Conservation (phyloP, 2,888 invertebrate species). For the Mechanitis messenoides region DNA sequence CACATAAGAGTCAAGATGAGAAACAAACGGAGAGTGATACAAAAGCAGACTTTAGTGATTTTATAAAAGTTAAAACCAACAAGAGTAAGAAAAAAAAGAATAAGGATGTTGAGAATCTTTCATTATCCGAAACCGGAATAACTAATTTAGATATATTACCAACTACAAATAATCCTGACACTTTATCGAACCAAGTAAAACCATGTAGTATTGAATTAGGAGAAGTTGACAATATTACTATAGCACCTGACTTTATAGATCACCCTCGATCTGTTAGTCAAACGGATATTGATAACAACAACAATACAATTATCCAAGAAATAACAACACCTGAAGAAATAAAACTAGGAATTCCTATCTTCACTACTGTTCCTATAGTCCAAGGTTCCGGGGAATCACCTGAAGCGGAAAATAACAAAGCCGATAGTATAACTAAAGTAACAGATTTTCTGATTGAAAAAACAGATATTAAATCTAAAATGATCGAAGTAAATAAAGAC, state of each 20-base stretch:
- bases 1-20: neutral
- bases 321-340: conserved; percentile 39
- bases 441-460: conserved; percentile 43
- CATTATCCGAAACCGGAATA: neutral
- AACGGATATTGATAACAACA: conserved; percentile 54
- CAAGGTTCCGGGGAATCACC: conserved; percentile 48
- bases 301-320: conserved; percentile 59
- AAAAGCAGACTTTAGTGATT: conserved; percentile 31
- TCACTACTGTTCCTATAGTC: conserved; percentile 41
- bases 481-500: conserved; percentile 66
- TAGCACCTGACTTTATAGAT: conserved; percentile 50
- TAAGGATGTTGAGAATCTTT: conserved; percentile 17
- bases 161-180: neutral
- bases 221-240: conserved; percentile 33
- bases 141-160: neutral
- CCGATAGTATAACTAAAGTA: conserved; percentile 32
- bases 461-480: conserved; percentile 63
- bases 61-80: conserved; percentile 31
- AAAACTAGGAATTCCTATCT: conserved; percentile 36
- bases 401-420: conserved; percentile 34
- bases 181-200: too few species aligned
- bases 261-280: conserved; percentile 58
- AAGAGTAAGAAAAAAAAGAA: conserved; percentile 42
- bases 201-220: neutral
- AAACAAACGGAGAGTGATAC: neutral